Conservation (phyloP, 2,113 vertebrate species). For the Lasiurus cinereus region DNA sequence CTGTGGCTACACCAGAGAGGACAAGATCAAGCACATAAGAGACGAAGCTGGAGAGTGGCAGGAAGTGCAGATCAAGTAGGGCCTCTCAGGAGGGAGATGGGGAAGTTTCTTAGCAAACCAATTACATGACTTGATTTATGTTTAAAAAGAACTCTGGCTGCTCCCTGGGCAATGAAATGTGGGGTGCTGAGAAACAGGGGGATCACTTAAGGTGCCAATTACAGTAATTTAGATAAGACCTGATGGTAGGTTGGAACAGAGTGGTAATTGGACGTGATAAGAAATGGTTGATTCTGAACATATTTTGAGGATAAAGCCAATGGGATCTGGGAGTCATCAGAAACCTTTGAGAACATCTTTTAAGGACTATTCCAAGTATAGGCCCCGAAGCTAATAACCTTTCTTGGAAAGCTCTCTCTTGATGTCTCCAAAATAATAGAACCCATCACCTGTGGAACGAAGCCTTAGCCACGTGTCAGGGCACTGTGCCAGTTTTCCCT, state of each 20-base stretch:
- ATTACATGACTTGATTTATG: not conserved
- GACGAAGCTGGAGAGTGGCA: not conserved
- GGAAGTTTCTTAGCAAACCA: constrained; percentile 23
- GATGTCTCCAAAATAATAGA: not conserved
- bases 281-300: not conserved
- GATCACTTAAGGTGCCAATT: not conserved
- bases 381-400: not conserved
- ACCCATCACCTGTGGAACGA: not conserved
- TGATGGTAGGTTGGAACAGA: not conserved
- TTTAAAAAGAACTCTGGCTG: not conserved
- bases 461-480: not conserved
- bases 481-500: not conserved
- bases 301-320: not conserved
- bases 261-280: not conserved
- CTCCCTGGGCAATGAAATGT: not conserved
- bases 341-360: not conserved
- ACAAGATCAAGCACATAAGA: not conserved
- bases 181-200: not conserved
- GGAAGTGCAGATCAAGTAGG: not conserved
- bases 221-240: not conserved
- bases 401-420: not conserved
- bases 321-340: not conserved
- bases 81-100: not conserved
- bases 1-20: not conserved
- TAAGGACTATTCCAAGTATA: not conserved